Evolutionary conservation across 2,113 vertebrate species (phyloP), one percentile per base, ranked within the genome.

Genomic region (Tretioscincus oriximinensis): DNA sequence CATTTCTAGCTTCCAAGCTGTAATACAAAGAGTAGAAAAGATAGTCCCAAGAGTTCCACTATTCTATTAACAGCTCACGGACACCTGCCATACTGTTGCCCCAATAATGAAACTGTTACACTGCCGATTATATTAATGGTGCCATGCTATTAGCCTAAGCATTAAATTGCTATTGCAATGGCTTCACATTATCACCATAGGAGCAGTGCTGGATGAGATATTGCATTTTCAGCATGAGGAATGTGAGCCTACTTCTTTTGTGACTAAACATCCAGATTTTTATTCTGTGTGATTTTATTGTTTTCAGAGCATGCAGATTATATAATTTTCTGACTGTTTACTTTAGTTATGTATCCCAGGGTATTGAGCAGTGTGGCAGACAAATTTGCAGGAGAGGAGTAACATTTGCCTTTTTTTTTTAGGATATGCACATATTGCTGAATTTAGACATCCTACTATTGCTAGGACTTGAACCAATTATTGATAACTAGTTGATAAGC

Each of bases 1-100:
- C 29, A 75, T 84, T 51, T 41, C 54, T 72, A 67, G 65, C 41
- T 4, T 64, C 28, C 11, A 41, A 75, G 77, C 65, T 84, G 73
- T 0, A 0, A 49, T 28, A 10, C 2, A 79, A 31, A 35, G 84
- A 85, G 76, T 75, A 81, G 80, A 84, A 90, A 91, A 54, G 73
- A 31, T 0, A 85, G 67, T 66, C 79, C 60, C 76, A 84, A 78
- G 35, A 22, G 2, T 70, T 81, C 0, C 18, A 76, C 79, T 84
- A 70, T 82, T 88, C 84, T 89, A 73, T 77, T 72, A 77, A 21
- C 7, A 72, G 64, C 7, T 8, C 77, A 77, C 73, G 45, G 81
- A 63, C 31, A 74, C 70, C 84, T 89, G 81, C 87, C n/a, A 81
- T 85, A 86, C 26, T 58, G 1, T 2, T 90, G 81, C 61, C 35